Base-by-base conservation (phyloP, 2,113 vertebrate species). In the Isurus oxyrinchus region DNA sequence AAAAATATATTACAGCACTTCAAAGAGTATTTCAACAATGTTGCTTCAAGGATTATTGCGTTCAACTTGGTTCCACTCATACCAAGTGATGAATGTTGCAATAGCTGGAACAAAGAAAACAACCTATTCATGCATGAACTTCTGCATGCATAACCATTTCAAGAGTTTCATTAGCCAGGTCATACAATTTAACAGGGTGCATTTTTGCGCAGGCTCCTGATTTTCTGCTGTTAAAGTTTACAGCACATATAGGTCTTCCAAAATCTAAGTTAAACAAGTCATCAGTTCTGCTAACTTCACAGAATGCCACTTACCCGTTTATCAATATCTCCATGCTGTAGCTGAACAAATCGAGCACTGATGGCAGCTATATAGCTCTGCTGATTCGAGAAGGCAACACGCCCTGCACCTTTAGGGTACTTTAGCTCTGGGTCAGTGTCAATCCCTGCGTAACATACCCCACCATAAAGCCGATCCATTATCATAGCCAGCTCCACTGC, bases 351-450 rank as follows among this genome's bases (percentile, higher is more conserved):
- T 97, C 99, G 98, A 96, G 99, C 99, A n/a, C 99, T 99, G 97
- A 99, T 99, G 98, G 99, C 99, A 96, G 99, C 99, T 96, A 99
- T 99, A 94, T 99, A 99, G 97, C 99, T 99, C 98, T 99, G 99
- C 96, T 99, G 99, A 98, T 99, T 99, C 97, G 99, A 99, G 97
- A 99, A 99, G 97, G 99, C 99, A 97, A 99, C 99, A 96, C 99
- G 98, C 16, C 99, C 99, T 81, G 99, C 99, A 97, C 99, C 99
- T 97, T 99, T 99, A 25, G 99, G 99, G 97, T 99, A 99, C 98
- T 99, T 99, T 59, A 99, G 98, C 97, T 99, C 99, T 31, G 99
- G 99, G 97, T 99, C 99, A 0, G 99, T 99, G 97, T 99, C 99
- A 61, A 99, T 99, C 96, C 99, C 99, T 23, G 99, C 99, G 0